Evolutionary conservation across 2,797 vertebrate species (phyloP), one percentile per base, ranked within the genome.

Genomic region (Bryconaethiops microstoma): DNA sequence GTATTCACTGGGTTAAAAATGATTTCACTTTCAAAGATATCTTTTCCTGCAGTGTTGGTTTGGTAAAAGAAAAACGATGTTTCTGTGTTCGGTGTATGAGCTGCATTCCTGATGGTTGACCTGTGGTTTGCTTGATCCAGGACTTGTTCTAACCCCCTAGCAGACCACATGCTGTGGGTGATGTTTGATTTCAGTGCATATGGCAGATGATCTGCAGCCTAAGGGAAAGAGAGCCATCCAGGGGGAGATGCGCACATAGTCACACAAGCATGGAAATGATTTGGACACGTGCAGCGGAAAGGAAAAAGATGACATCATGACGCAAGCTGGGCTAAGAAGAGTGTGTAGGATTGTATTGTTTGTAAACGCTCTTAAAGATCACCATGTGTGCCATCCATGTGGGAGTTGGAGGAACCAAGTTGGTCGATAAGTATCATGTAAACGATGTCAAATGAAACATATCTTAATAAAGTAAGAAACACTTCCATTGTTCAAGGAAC

Each of bases 401-500:
- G 48, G 74, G 55, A 42, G 42, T 9, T 69, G n/a, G n/a, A 42
- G 70, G 55, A 76, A 59, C 48, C 14, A 52, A 68, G 25, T 54
- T 60, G 40, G 14, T 55, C 21, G 39, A 50, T 8, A 48, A 63
- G 48, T 42, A 16, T 67, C 39, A 10, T 5, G 10, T 74, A 68
- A 77, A 80, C 74, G 69, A 80, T 55, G 60, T 80, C 69, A 77
- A 77, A 63, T 62, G 60, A 71, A 67, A 48, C 12, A 12, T 42
- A 40, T 55, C 21, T 52, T 72, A 39, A 14, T n/a, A 65, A 59
- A 21, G 40, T 16, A 72, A 54, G 50, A 39, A 54, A 0, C 55
- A 55, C 10, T 4, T n/a, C 14, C 25, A 12, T 6, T 72, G 70
- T 19, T 72, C 50, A 55, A 55, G n/a, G 52, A 55, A 42, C 17